phyloP scores from a whole-genome alignment of 2,797 vertebrate species.

The Schizothorax lantsangensis region DNA sequence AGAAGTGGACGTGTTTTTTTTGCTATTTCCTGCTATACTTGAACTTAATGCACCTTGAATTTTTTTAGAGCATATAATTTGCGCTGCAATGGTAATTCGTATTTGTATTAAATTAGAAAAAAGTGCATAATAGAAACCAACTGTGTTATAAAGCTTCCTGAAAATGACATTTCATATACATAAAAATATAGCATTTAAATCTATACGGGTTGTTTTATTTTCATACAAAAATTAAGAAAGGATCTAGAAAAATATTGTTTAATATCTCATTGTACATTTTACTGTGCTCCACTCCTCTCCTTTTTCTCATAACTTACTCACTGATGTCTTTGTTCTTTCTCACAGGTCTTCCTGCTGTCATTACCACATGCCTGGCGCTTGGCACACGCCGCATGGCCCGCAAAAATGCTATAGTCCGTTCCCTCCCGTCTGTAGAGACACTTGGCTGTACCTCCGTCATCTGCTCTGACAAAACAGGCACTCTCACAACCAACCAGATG shows the following conservation, averaged over 20 bases:
- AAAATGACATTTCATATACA: neutral
- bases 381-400: conserved; percentile 82
- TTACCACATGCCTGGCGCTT: conserved; percentile 82
- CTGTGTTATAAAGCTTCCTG: neutral
- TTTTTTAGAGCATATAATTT: neutral
- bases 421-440: conserved; percentile 82
- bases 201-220: neutral
- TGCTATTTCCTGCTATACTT: conserved; percentile 2
- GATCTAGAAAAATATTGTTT: neutral
- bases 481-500: conserved; percentile 85
- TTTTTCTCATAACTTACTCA: neutral
- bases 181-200: neutral
- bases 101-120: too few species aligned
- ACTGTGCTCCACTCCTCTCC: neutral
- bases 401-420: conserved; percentile 83
- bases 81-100: too few species aligned
- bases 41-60: neutral
- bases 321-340: conserved; percentile 10
- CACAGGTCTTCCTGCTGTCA: conserved; percentile 81
- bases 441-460: conserved; percentile 83
- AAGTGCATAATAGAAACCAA: too few species aligned
- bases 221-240: neutral
- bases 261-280: neutral
- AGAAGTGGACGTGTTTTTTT: neutral
- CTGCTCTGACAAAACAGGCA: conserved; percentile 84